phyloP scores from a whole-genome alignment of 1,140 invertebrate species.

The Paralvinella palmiformis region DNA sequence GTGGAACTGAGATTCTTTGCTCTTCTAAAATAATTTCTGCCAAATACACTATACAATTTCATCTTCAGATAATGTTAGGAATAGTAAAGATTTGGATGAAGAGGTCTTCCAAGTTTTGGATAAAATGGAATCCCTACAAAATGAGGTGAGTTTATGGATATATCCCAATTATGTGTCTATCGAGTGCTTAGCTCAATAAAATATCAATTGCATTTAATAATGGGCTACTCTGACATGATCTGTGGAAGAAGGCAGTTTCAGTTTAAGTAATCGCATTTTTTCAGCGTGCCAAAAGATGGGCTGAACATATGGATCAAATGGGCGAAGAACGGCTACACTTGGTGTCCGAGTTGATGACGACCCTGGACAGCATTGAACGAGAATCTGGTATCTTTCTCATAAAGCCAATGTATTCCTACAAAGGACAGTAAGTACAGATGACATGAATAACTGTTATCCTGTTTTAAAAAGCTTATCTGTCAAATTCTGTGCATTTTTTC shows the following conservation, averaged over 20 bases:
- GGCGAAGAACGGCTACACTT: constrained; percentile 34
- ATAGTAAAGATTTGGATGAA: constrained; percentile 36
- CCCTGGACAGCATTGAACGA: constrained; percentile 41
- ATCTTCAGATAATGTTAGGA: constrained; percentile 40
- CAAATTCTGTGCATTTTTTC: not conserved
- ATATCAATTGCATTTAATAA: not conserved
- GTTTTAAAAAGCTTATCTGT: not conserved
- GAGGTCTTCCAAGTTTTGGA: constrained; percentile 40
- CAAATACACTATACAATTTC: not conserved
- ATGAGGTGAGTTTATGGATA: constrained; percentile 28
- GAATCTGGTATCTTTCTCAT: constrained; percentile 49
- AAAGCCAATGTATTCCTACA: constrained; percentile 48
- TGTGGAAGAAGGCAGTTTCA: not conserved
- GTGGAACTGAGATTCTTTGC: too few relatives aligned
- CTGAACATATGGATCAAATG: constrained; percentile 41
- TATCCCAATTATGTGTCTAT: too few relatives aligned
- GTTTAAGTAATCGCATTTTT: constrained; percentile 2
- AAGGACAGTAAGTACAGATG: constrained; percentile 32
- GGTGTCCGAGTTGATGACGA: constrained; percentile 41
- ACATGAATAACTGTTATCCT: not conserved
- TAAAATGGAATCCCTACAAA: constrained; percentile 45
- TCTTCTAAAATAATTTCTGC: too few relatives aligned
- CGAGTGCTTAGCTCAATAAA: too few relatives aligned
- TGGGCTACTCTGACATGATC: not conserved
- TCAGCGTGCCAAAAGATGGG: constrained; percentile 39